phyloP scores from a whole-genome alignment of 2,797 vertebrate genomes.

The Buphagus erythrorhynchus region DNA sequence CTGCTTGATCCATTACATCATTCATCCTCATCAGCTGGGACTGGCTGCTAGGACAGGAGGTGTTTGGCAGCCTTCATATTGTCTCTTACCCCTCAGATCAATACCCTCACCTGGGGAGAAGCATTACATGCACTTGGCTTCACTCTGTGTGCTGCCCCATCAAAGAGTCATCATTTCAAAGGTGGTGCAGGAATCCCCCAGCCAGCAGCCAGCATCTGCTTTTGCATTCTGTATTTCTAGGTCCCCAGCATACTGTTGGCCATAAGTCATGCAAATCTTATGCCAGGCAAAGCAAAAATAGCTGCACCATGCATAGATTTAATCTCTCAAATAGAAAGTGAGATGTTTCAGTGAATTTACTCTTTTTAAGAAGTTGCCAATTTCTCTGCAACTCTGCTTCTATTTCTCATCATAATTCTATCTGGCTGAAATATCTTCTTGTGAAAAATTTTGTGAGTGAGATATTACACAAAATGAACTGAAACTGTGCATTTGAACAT shows the following conservation, averaged over 20 bases:
- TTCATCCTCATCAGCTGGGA: background rate
- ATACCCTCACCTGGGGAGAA: background rate
- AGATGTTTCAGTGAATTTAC: conserved; percentile 33
- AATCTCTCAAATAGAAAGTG: conserved; percentile 57
- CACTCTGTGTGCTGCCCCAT: background rate
- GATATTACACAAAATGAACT: background rate
- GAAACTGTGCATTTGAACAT: background rate
- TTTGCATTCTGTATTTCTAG: background rate
- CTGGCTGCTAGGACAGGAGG: background rate
- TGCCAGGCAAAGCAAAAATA: conserved; percentile 37
- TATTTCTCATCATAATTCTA: background rate
- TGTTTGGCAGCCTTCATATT: background rate
- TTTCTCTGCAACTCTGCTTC: conserved; percentile 1
- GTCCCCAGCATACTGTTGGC: background rate
- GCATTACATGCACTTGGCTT: background rate
- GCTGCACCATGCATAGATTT: conserved; percentile 9
- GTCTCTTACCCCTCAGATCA: background rate
- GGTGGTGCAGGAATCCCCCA: background rate
- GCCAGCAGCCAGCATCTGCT: background rate
- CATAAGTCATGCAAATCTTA: conserved; percentile 47
- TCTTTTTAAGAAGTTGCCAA: conserved; percentile 45
- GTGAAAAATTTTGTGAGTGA: background rate
- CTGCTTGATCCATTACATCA: background rate
- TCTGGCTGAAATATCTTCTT: background rate
- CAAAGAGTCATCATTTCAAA: background rate